Conservation (phyloP, 2,797 vertebrate genomes). For the Dryobates pubescens region DNA sequence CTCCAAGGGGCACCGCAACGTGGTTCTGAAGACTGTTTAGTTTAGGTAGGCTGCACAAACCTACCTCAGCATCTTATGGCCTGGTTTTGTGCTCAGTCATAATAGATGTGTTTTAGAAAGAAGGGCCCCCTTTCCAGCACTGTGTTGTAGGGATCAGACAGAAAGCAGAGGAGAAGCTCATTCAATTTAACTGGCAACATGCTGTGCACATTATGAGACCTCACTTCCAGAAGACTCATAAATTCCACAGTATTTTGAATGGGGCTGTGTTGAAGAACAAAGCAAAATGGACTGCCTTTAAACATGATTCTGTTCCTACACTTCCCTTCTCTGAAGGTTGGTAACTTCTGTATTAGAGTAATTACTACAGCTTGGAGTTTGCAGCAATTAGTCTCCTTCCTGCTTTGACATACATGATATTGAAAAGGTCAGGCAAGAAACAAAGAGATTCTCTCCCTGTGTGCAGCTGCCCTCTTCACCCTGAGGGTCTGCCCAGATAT, state of each 20-base stretch:
- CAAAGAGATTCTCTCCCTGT: background rate
- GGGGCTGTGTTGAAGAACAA: conserved; percentile 62
- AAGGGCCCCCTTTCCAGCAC: conserved; percentile 29
- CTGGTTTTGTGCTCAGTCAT: background rate
- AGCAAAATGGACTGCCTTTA: conserved; percentile 41
- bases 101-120: background rate
- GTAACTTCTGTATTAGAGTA: conserved; percentile 54
- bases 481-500: background rate
- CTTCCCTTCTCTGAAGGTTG: conserved; percentile 55
- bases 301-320: conserved; percentile 7
- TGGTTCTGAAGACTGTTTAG: background rate
- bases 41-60: background rate
- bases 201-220: conserved; percentile 54
- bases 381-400: conserved; percentile 56
- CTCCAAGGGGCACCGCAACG: background rate
- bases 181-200: conserved; percentile 60
- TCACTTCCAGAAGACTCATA: conserved; percentile 54
- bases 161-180: conserved; percentile 65
- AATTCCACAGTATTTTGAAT: conserved; percentile 38
- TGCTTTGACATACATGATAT: background rate
- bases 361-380: conserved; percentile 59
- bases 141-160: conserved; percentile 17
- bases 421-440: conserved; percentile 26
- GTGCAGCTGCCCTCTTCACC: background rate
- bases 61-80: background rate